Conservation (phyloP, 2,797 vertebrate species). For the Onychomys leucogaster region DNA sequence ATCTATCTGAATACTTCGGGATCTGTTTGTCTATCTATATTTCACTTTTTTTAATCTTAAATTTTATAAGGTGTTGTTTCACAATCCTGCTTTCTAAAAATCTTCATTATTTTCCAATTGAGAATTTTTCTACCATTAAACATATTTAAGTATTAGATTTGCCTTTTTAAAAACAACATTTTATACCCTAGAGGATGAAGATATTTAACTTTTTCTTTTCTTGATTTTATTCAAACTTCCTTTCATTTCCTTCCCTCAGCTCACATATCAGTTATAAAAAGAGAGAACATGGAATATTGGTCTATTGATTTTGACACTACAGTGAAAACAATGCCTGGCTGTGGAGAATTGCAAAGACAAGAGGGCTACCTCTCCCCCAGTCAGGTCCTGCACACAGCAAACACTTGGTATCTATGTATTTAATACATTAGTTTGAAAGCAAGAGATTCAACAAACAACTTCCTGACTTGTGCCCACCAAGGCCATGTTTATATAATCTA, state of each 20-base stretch:
- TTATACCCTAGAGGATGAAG: neutral
- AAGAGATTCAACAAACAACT: neutral
- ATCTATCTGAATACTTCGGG: neutral
- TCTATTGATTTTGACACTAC: neutral
- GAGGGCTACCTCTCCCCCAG: neutral
- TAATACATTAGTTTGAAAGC: conserved; percentile 22
- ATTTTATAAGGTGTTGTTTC: conserved; percentile 13
- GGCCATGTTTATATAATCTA: neutral
- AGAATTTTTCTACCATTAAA: conserved; percentile 32
- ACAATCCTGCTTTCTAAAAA: conserved; percentile 26
- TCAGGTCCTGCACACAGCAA: neutral
- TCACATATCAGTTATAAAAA: neutral
- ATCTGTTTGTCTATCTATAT: neutral
- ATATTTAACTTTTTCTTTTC: neutral
- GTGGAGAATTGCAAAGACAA: neutral
- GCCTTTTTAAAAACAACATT: neutral
- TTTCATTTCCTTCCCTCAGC: conserved; percentile 40
- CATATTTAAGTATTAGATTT: neutral
- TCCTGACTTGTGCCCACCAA: conserved; percentile 15
- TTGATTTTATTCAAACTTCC: conserved; percentile 10
- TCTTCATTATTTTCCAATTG: conserved; percentile 61
- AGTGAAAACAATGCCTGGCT: neutral
- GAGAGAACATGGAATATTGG: neutral
- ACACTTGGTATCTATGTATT: neutral
- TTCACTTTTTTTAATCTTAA: conserved; percentile 60